phyloP scores from a whole-genome alignment of 1,140 invertebrate species.

The Sitophilus oryzae region DNA sequence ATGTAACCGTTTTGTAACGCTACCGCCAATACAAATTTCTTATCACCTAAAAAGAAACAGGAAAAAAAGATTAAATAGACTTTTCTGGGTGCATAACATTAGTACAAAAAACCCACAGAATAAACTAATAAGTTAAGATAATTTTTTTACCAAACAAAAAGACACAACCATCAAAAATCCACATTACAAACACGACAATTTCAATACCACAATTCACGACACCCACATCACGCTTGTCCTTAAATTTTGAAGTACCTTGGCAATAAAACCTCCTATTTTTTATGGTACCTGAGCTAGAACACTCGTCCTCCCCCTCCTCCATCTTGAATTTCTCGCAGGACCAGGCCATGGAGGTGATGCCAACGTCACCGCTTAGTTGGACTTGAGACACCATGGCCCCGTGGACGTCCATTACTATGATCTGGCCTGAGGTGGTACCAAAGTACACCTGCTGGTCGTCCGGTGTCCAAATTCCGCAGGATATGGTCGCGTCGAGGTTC shows the following conservation, averaged over 20 bases:
- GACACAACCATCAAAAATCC: too few relatives aligned
- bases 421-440: slow-evolving; percentile 86
- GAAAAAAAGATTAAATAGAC: too few relatives aligned
- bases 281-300: slow-evolving; percentile 29
- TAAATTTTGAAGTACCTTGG: slow-evolving; percentile 15
- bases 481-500: slow-evolving; percentile 87
- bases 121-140: too few relatives aligned
- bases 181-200: slow-evolving; percentile 1
- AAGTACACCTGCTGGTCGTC: slow-evolving; percentile 97
- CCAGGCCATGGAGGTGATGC: slow-evolving; percentile 89
- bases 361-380: slow-evolving; percentile 69
- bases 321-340: slow-evolving; percentile 98
- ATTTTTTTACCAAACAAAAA: too few relatives aligned
- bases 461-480: slow-evolving; percentile 95
- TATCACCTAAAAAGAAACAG: slow-evolving; percentile 46
- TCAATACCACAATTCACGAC: slow-evolving; percentile 3
- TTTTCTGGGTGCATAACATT: too few relatives aligned
- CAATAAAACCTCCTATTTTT: slow-evolving; percentile 20
- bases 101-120: too few relatives aligned
- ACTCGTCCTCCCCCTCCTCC: slow-evolving; percentile 78
- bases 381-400: slow-evolving; percentile 92
- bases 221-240: background rate
- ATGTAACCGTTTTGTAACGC: slow-evolving; percentile 84
- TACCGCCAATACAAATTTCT: slow-evolving; percentile 76
- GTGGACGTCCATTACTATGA: slow-evolving; percentile 94